Base-by-base conservation (phyloP, 2,113 vertebrate genomes). In the Sceloporus undulatus region DNA sequence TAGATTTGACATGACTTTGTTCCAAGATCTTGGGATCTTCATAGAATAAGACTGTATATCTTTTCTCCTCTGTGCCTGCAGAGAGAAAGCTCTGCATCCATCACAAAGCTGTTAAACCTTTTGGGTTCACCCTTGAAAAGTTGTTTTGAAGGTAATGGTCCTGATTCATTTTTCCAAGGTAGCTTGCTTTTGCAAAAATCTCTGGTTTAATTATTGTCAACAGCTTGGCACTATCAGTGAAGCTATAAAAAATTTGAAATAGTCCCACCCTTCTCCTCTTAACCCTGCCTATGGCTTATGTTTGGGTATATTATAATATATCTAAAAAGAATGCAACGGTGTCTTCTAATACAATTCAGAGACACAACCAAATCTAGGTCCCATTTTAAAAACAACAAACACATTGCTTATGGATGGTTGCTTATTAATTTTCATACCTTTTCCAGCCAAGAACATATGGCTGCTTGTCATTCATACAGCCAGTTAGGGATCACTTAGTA, bases 201-300 rank as follows among this genome's bases (percentile, higher is more conserved):
- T 90, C 91, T 87, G 42, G 11, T 93, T 93, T 90, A 92, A 91
- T 91, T 92, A 92, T 82, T 92, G 89, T 74, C 84, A 83, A 40
- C 86, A 73, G 34, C 62, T 82, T 85, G 86, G 88, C 93, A 91
- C 27, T 79, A 90, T 66, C 54, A 62, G 84, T 80, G 25, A 93
- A 93, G 90, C 92, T 86, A 85, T 23, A 62, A 89, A 71, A 94
- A 90, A 78, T 90, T 92, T 11, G 76, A 85, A 88, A 10, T 86
- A 74, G 73, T 84, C 25, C 10, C 29, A 34, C 54, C 34, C n/a
- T 52, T 89, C 91, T 79, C 88, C 34, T 90, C 75, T 90, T 85
- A 91, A 81, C 48, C 80, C 75, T 93, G 87, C 90, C 91, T 86
- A 59, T 93, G 88, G 84, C 85, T 91, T 88, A 9, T 25, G 85